phyloP scores from a whole-genome alignment of 2,113 vertebrate species.

The Psephotus haematonotus region DNA sequence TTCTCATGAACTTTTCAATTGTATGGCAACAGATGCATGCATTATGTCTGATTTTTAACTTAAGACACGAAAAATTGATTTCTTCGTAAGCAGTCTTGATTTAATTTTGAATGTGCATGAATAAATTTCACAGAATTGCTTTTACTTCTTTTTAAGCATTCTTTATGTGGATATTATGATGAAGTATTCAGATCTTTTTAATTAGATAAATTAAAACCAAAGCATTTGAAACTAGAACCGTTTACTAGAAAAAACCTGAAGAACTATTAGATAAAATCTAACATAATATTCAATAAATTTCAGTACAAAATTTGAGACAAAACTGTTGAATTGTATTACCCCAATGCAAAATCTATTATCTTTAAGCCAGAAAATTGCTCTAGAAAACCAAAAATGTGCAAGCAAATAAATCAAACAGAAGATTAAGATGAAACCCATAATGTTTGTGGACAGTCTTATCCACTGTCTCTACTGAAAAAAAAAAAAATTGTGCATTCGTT shows the following conservation, averaged over 20 bases:
- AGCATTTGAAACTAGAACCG: background rate
- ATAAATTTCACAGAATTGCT: background rate
- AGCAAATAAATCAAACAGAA: constrained; percentile 47
- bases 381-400: constrained; percentile 58
- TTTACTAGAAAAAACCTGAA: background rate
- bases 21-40: background rate
- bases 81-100: background rate
- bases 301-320: constrained; percentile 27
- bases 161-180: background rate
- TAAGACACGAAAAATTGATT: background rate
- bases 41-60: background rate
- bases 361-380: constrained; percentile 47
- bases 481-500: background rate
- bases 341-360: constrained; percentile 29
- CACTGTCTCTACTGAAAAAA: background rate
- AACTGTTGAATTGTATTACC: background rate
- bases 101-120: background rate
- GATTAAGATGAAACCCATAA: constrained; percentile 3
- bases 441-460: background rate
- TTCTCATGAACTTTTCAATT: background rate
- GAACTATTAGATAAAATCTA: background rate
- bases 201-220: background rate
- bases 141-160: background rate
- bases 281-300: constrained; percentile 23
- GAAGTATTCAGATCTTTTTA: background rate